Conservation (phyloP, 1,140 invertebrate genomes). For the Macrostomum lignano region DNA sequence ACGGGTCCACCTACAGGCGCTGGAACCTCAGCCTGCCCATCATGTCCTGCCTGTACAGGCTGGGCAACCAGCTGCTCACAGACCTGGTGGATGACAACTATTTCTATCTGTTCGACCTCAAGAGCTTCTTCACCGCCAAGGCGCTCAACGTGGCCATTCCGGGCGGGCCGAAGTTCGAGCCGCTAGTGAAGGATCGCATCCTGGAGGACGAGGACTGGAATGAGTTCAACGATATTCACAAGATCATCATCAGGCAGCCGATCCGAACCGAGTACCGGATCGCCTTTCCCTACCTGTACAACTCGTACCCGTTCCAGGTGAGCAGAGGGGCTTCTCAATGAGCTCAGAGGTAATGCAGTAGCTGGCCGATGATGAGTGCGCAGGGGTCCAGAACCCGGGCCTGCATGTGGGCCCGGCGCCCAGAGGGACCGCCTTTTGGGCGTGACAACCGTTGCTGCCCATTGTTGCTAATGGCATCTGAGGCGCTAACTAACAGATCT, state of each 20-base stretch:
- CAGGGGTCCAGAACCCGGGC: too few species aligned
- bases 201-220: constrained; percentile 98
- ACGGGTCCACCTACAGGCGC: constrained; percentile 74
- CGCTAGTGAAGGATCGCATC: constrained; percentile 83
- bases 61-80: constrained; percentile 88
- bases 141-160: constrained; percentile 99
- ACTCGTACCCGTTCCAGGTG: constrained; percentile 72
- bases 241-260: constrained; percentile 92
- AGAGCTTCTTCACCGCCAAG: constrained; percentile 98
- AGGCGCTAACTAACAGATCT: too few species aligned
- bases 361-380: too few species aligned
- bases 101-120: constrained; percentile 93
- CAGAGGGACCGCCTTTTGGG: too few species aligned
- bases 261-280: constrained; percentile 95
- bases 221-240: constrained; percentile 99
- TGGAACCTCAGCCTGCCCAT: constrained; percentile 83
- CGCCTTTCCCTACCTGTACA: constrained; percentile 94
- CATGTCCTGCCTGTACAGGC: constrained; percentile 78
- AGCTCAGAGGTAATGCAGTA: too few species aligned
- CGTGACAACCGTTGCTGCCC: too few species aligned
- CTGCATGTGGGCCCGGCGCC: too few species aligned
- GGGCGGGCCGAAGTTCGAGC: constrained; percentile 96
- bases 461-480: too few species aligned
- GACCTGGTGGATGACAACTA: constrained; percentile 95
- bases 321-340: too few species aligned